Conservation (phyloP, 1,140 invertebrate genomes). For the Lysiphlebus fabarum region DNA sequence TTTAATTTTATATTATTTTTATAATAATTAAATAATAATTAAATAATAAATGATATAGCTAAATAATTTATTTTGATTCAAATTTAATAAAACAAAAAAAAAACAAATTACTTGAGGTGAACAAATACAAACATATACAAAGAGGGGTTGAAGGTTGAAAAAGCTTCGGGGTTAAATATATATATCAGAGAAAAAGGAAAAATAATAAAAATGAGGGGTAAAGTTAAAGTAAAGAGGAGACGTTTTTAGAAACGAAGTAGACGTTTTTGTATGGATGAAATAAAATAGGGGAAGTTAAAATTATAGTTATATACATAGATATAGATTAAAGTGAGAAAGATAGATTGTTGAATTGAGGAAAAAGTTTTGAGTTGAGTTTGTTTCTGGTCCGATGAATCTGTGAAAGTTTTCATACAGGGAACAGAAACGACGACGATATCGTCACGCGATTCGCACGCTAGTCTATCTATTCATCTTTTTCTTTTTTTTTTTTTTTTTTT, state of each 20-base stretch:
- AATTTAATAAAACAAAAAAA: no score
- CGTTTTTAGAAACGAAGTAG: constrained; percentile 8
- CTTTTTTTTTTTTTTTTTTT: constrained; percentile 1
- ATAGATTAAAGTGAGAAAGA: constrained; percentile 6
- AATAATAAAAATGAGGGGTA: constrained; percentile 15
- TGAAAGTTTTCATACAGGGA: constrained; percentile 8
- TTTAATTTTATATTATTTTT: no score
- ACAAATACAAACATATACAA: no score
- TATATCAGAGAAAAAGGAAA: constrained; percentile 1
- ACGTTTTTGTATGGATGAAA: neutral
- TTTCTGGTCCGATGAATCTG: constrained; percentile 18
- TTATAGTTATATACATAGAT: no score
- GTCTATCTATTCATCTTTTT: constrained; percentile 24
- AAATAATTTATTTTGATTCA: no score
- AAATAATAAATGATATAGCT: no score
- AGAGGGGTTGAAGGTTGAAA: no score
- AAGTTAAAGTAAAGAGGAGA: neutral
- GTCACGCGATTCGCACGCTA: constrained; percentile 35
- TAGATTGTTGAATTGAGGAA: constrained; percentile 15
- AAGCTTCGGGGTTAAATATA: neutral
- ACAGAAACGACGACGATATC: constrained; percentile 38
- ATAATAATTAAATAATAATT: no score
- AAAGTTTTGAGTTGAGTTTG: constrained; percentile 21
- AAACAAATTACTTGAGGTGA: no score
- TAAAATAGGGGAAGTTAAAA: constrained; percentile 4